phyloP scores from a whole-genome alignment of 2,888 invertebrate species.

The Caenorhabditis sp. region DNA sequence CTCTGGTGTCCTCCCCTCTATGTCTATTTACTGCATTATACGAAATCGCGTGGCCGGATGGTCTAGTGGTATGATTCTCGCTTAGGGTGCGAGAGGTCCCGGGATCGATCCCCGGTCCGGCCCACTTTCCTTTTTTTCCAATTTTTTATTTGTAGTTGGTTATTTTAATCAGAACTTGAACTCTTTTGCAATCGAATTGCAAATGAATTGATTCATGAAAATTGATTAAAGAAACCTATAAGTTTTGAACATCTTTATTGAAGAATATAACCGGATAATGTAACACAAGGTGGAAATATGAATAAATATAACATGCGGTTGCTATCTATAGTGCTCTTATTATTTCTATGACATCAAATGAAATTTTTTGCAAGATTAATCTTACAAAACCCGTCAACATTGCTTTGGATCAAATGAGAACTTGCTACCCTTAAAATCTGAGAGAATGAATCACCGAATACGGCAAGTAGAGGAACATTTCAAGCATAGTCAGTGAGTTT shows the following conservation, averaged over 20 bases:
- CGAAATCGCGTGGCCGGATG: conserved; percentile 66
- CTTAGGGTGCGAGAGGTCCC: conserved; percentile 84
- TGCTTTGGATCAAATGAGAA: conserved; percentile 3
- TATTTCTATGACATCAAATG: conserved; percentile 11
- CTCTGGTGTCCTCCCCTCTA: neutral
- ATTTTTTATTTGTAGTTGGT: too few relatives aligned
- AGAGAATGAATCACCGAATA: conserved; percentile 3
- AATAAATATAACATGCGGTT: conserved; percentile 1
- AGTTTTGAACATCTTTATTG: too few relatives aligned
- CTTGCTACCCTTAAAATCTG: conserved; percentile 24
- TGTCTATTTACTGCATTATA: conserved; percentile 11
- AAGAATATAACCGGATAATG: conserved; percentile 45
- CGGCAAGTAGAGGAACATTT: neutral
- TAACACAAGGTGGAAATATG: conserved; percentile 29
- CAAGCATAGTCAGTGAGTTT: conserved; percentile 66
- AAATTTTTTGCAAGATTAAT: neutral
- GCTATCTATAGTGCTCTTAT: neutral
- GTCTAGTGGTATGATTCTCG: conserved; percentile 84
- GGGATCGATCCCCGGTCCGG: conserved; percentile 82
- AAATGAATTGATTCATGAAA: neutral
- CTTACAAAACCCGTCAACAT: conserved; percentile 6
- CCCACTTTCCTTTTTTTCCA: conserved; percentile 62
- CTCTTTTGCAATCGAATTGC: neutral
- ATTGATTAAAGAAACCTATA: too few relatives aligned
- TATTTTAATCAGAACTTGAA: too few relatives aligned